Base-by-base conservation (phyloP, 2,888 invertebrate genomes). In the Hypercompe scribonia region DNA sequence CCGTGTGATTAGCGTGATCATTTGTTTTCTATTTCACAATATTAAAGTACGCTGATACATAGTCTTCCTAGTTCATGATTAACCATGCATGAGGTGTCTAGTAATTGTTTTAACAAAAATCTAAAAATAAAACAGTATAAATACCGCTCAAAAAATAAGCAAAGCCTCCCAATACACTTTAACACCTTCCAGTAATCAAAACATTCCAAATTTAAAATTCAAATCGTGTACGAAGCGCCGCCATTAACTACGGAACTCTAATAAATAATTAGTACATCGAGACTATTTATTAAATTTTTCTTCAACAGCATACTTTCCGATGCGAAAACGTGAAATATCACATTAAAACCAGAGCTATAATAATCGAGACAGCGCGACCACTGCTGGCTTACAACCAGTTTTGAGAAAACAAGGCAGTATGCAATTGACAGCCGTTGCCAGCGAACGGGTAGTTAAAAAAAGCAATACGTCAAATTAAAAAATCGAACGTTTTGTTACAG, bases 401-500 rank as follows among this genome's bases (percentile, higher is more conserved):
- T 90, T 87, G 88, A 90, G 92, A 93, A 89, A 94, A 92, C 86
- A 87, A 82, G 84, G 84, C 92, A 95, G 95, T 95, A 86, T 79
- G 83, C 85, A 84, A 79, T 82, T 77, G 84, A 84, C 86, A 86
- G 83, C 84, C 89, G 83, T 70, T 65, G 80, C 70, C 80, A 61
- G 75, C 86, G 81, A 87, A 89, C 92, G 90, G 77, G 71, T 73
- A 64, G 68, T 33, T 68, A 83, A 81, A 73, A 80, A 72, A 78
- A 77, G 71, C 50, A 74, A 78, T 82, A 82, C 79, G 73, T 75
- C 74, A 80, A 83, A 84, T 82, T 78, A 72, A 81, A 86, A 82
- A 79, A 76, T 80, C 80, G 78, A 79, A 79, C 72, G 71, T 69
- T 77, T 75, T 75, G 75, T 79, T 77, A 78, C 75, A 76, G 74